phyloP scores from a whole-genome alignment of 2,797 vertebrate species.

The Rachycentron canadum region DNA sequence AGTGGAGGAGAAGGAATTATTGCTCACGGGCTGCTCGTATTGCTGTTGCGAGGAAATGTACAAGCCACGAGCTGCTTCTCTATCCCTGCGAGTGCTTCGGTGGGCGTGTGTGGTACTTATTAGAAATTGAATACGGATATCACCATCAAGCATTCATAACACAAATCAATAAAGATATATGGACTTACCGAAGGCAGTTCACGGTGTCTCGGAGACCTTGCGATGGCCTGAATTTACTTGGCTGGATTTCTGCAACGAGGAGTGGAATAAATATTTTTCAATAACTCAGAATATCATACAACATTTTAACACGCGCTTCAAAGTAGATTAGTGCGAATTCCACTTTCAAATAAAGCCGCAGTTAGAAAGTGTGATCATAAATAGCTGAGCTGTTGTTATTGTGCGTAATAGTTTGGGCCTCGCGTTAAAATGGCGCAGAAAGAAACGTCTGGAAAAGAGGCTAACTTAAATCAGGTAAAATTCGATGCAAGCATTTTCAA shows the following conservation, averaged over 20 bases:
- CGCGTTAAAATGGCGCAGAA: background rate
- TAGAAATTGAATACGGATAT: constrained; percentile 84
- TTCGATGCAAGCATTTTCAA: background rate
- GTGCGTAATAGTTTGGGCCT: constrained; percentile 4
- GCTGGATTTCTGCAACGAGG: constrained; percentile 78
- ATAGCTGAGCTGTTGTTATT: background rate
- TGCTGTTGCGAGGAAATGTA: constrained; percentile 70
- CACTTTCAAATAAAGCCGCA: background rate
- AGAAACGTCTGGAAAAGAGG: background rate
- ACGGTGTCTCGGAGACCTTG: constrained; percentile 72
- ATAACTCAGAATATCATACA: constrained; percentile 8
- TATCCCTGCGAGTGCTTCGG: constrained; percentile 51
- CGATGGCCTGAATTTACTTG: constrained; percentile 72
- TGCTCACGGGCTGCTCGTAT: constrained; percentile 75
- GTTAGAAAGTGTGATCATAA: background rate
- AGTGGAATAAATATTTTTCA: constrained; percentile 42
- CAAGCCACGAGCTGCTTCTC: constrained; percentile 62
- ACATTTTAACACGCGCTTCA: background rate
- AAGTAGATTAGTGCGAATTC: background rate
- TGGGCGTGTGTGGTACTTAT: constrained; percentile 77
- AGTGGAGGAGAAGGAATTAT: constrained; percentile 82
- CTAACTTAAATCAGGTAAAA: background rate
- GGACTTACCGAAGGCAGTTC: constrained; percentile 82
- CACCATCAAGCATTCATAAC: constrained; percentile 80
- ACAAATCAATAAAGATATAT: constrained; percentile 84